Conservation (phyloP, 1,140 invertebrate species). For the Anastrepha obliqua region DNA sequence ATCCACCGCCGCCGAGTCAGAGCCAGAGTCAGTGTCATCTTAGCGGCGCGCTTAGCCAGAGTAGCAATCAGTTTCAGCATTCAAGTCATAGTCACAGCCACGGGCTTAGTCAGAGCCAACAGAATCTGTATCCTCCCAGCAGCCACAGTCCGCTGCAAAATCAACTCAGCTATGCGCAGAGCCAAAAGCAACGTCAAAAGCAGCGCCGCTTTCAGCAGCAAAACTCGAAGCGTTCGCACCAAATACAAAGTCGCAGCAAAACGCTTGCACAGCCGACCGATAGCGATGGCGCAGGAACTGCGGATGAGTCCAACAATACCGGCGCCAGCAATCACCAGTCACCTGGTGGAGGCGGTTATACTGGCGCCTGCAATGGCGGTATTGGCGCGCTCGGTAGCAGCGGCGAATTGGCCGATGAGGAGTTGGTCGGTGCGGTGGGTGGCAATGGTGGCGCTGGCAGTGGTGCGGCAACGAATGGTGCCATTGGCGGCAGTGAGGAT, state of each 20-base stretch:
- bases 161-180: constrained; percentile 39
- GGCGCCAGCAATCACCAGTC: constrained; percentile 1
- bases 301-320: constrained; percentile 5
- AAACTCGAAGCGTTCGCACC: constrained; percentile 1
- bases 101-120: constrained; percentile 30
- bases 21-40: constrained; percentile 46
- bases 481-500: constrained; percentile 54
- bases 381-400: constrained; percentile 58
- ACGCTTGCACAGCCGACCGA: neutral
- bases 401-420: constrained; percentile 60
- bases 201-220: constrained; percentile 35
- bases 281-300: neutral
- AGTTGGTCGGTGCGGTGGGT: constrained; percentile 63
- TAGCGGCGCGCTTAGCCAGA: neutral
- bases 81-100: constrained; percentile 10
- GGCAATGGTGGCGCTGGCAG: neutral
- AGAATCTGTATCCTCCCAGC: constrained; percentile 48
- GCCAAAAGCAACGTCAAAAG: constrained; percentile 37
- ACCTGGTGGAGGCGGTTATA: constrained; percentile 18
- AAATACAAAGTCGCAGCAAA: constrained; percentile 19
- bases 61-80: neutral
- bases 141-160: constrained; percentile 51
- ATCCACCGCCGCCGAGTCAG: constrained; percentile 33
- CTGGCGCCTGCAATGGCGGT: constrained; percentile 43
- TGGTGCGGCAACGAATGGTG: neutral